Conservation (phyloP, 23 tunicate species). For the Oikopleura vanhoeffeni region DNA sequence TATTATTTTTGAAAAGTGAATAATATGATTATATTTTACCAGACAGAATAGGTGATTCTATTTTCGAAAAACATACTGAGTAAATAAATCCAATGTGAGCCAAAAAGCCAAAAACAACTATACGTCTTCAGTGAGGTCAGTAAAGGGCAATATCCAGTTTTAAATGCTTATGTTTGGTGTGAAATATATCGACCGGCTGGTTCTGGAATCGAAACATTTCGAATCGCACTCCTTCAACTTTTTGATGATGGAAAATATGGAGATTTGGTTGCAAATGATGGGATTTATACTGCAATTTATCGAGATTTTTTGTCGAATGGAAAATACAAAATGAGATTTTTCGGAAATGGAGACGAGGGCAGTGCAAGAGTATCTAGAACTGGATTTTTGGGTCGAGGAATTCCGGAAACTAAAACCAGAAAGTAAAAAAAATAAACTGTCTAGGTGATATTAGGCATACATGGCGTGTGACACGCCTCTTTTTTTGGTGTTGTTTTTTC, state of each 20-base stretch:
- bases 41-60: too few relatives aligned
- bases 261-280: neutral
- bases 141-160: neutral
- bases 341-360: neutral
- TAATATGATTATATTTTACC: too few relatives aligned
- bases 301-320: neutral
- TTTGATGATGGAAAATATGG: slow-evolving; percentile 1
- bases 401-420: too few relatives aligned
- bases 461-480: too few relatives aligned
- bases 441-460: too few relatives aligned
- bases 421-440: too few relatives aligned
- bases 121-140: neutral
- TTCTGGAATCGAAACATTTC: slow-evolving; percentile 8
- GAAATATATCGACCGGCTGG: slow-evolving; percentile 16
- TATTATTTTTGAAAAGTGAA: neutral
- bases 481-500: too few relatives aligned
- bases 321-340: slow-evolving; percentile 11
- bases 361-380: neutral
- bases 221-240: neutral
- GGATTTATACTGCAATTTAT: slow-evolving; percentile 10
- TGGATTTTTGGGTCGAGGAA: too few relatives aligned
- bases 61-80: too few relatives aligned
- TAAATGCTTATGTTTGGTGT: neutral
- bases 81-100: too few relatives aligned
- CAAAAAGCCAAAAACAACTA: neutral